A percentile compares a stretch with the other conserved stretches of the same genome.
phyloP scores from a whole-genome alignment of 2,888 invertebrate species.

The Andrena fulva region DNA sequence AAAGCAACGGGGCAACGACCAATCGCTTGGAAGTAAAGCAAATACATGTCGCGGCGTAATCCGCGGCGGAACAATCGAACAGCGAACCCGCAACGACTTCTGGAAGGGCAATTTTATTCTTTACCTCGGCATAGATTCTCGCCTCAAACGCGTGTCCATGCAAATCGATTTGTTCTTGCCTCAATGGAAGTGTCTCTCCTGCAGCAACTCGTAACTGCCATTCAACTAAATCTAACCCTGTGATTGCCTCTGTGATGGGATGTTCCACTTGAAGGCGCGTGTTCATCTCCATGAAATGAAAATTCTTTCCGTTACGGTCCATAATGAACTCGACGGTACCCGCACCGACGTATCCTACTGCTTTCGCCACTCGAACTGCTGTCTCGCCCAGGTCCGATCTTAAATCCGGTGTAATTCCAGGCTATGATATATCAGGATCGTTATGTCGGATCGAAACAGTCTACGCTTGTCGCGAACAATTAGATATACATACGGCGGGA shows the following conservation, averaged over 20 bases:
- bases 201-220: constrained; percentile 98
- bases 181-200: constrained; percentile 93
- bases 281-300: constrained; percentile 99
- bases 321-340: constrained; percentile 99
- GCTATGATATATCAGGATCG: constrained; percentile 86
- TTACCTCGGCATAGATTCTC: constrained; percentile 95
- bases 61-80: no score
- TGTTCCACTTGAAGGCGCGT: constrained; percentile 98
- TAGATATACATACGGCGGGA: constrained; percentile 90
- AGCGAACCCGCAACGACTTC: no score
- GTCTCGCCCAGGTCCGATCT: constrained; percentile 93
- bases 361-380: constrained; percentile 96
- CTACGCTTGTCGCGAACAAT: neutral
- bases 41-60: no score
- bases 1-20: neutral
- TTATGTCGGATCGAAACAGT: neutral
- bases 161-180: constrained; percentile 91
- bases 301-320: constrained; percentile 93
- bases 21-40: neutral
- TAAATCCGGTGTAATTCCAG: constrained; percentile 92
- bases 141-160: constrained; percentile 98
- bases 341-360: constrained; percentile 98
- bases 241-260: constrained; percentile 99
- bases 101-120: no score
- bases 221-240: constrained; percentile 97